phyloP scores from a whole-genome alignment of 2,888 invertebrate species.

The Leptarthrus brevirostris region DNA sequence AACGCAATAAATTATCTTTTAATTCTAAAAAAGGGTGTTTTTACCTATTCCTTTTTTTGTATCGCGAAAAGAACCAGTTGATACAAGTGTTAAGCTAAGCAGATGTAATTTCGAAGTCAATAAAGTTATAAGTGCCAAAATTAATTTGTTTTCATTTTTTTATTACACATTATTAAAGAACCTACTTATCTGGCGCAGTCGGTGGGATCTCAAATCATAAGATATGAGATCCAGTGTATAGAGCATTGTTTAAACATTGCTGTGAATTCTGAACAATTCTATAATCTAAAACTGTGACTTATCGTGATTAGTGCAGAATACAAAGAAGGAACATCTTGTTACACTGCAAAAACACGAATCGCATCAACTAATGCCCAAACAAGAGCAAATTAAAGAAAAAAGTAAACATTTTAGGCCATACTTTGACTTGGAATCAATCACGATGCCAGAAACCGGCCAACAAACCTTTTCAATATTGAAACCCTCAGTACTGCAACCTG shows the following conservation, averaged over 20 bases:
- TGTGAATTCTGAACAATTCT: background rate
- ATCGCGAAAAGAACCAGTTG: too few relatives aligned
- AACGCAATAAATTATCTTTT: too few relatives aligned
- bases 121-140: too few relatives aligned
- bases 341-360: background rate
- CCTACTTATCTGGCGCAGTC: conserved; percentile 19
- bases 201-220: conserved; percentile 35
- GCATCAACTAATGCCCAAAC: conserved; percentile 10
- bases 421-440: background rate
- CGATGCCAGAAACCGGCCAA: background rate
- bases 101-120: too few relatives aligned
- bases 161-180: background rate
- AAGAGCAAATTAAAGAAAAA: background rate
- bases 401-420: background rate
- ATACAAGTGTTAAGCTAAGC: too few relatives aligned
- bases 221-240: conserved; percentile 17
- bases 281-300: background rate
- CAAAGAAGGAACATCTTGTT: background rate
- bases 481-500: background rate
- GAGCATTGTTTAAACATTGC: background rate
- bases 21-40: too few relatives aligned
- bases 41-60: too few relatives aligned
- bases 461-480: background rate
- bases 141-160: too few relatives aligned
- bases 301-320: background rate